Conservation (phyloP, 1,140 invertebrate species). For the Mesaphorura yosii region DNA sequence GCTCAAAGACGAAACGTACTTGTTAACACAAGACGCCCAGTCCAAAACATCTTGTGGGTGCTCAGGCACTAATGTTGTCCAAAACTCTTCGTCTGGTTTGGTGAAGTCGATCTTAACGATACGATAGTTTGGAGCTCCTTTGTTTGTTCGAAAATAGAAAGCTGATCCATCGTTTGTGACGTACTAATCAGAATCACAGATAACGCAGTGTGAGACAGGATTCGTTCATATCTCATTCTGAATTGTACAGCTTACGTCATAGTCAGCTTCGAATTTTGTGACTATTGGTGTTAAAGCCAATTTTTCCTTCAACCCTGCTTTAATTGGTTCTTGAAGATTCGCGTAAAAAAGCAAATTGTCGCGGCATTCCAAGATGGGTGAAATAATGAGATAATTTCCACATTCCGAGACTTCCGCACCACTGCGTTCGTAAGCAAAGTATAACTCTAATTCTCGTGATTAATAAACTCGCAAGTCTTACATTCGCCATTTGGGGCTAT, state of each 20-base stretch:
- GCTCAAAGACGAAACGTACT: slow-evolving; percentile 27
- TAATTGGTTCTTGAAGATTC: slow-evolving; percentile 47
- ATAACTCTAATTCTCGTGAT: neutral
- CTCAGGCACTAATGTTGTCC: slow-evolving; percentile 78
- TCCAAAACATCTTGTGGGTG: slow-evolving; percentile 77
- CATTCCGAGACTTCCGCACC: slow-evolving; percentile 74
- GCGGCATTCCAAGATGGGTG: slow-evolving; percentile 66
- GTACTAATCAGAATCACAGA: slow-evolving; percentile 16
- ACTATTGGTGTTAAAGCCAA: slow-evolving; percentile 63
- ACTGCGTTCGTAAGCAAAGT: slow-evolving; percentile 44
- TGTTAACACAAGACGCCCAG: slow-evolving; percentile 68
- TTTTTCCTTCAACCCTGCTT: slow-evolving; percentile 47
- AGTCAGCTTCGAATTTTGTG: slow-evolving; percentile 84
- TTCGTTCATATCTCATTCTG: too few species aligned
- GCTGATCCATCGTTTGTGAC: slow-evolving; percentile 33
- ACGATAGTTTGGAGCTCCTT: slow-evolving; percentile 80
- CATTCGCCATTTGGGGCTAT: slow-evolving; percentile 86
- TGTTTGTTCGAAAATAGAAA: slow-evolving; percentile 83
- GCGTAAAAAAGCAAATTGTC: slow-evolving; percentile 79
- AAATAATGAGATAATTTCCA: slow-evolving; percentile 74
- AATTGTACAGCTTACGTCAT: too few species aligned
- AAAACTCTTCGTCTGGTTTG: slow-evolving; percentile 61
- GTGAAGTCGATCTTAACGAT: slow-evolving; percentile 76
- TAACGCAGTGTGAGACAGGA: too few species aligned
- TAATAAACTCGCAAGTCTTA: slow-evolving; percentile 42